Evolutionary conservation across 2,797 vertebrate species (phyloP).

Genomic region (Emys orbicularis): DNA sequence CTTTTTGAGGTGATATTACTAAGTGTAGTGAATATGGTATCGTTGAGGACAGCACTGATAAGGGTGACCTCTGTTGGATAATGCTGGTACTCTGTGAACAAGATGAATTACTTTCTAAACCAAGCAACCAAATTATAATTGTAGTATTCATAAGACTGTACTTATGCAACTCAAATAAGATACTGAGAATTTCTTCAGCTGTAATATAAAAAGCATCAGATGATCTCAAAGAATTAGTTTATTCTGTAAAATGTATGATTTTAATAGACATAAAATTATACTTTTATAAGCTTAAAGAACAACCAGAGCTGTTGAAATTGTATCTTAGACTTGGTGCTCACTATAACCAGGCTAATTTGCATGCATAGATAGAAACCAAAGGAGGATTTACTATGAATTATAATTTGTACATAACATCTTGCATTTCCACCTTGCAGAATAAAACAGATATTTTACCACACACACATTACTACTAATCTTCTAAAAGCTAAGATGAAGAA

Average conservation of each 20-base stretch:
- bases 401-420: rapidly evolving
- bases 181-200: background rate
- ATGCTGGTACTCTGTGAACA: background rate
- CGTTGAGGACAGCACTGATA: background rate
- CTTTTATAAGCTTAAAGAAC: background rate
- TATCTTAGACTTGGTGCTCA: background rate
- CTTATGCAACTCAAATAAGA: background rate
- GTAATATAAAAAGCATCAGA: rapidly evolving
- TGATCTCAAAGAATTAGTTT: background rate
- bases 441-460: rapidly evolving
- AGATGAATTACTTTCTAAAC: background rate
- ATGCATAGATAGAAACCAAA: background rate
- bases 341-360: background rate
- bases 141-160: background rate
- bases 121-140: background rate
- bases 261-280: background rate
- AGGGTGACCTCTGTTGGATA: slow-evolving; percentile 44
- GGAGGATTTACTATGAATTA: background rate
- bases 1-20: background rate
- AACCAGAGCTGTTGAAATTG: rapidly evolving
- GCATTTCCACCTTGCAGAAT: background rate
- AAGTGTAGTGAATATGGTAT: background rate
- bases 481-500: rapidly evolving
- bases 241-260: background rate
- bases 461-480: rapidly evolving